A percentile compares a stretch with the other conserved stretches of the same genome.
Evolutionary conservation across 2,113 vertebrate genomes (phyloP).

Genomic region (Genyomyrus donnyi): DNA sequence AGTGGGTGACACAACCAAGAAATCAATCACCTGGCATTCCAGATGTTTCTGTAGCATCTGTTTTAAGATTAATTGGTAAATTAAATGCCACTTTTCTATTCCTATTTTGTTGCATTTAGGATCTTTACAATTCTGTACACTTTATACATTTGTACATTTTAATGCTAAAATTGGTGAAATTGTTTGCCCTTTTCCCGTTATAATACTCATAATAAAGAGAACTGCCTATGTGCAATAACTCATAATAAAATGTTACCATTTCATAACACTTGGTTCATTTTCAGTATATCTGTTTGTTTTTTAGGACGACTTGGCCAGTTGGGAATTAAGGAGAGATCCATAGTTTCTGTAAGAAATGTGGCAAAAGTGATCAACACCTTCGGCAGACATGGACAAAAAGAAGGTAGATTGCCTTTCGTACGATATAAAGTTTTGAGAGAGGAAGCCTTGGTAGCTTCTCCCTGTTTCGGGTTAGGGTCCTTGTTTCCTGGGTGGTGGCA

Average conservation of each 20-base stretch:
- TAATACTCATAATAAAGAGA: neutral
- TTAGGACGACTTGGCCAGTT: conserved; percentile 79
- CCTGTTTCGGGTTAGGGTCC: neutral
- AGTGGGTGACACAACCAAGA: conserved; percentile 77
- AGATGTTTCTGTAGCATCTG: conserved; percentile 68
- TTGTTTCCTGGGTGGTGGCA: neutral
- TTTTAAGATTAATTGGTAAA: conserved; percentile 84
- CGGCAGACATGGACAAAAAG: conserved; percentile 70
- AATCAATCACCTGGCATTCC: conserved; percentile 50
- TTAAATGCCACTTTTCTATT: conserved; percentile 7
- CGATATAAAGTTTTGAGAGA: neutral
- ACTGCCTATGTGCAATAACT: neutral
- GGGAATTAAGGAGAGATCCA: conserved; percentile 76
- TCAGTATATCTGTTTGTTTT: neutral
- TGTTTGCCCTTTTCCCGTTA: neutral
- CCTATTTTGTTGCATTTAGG: neutral
- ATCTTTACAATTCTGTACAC: neutral
- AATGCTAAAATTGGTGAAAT: neutral
- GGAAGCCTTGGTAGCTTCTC: neutral
- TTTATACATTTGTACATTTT: neutral
- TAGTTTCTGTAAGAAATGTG: conserved; percentile 72
- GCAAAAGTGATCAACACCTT: conserved; percentile 77
- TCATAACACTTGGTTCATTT: neutral
- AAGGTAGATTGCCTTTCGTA: conserved; percentile 68
- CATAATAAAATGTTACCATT: neutral